Base-by-base conservation (phyloP, 2,113 vertebrate species). In the Antechinus flavipes region DNA sequence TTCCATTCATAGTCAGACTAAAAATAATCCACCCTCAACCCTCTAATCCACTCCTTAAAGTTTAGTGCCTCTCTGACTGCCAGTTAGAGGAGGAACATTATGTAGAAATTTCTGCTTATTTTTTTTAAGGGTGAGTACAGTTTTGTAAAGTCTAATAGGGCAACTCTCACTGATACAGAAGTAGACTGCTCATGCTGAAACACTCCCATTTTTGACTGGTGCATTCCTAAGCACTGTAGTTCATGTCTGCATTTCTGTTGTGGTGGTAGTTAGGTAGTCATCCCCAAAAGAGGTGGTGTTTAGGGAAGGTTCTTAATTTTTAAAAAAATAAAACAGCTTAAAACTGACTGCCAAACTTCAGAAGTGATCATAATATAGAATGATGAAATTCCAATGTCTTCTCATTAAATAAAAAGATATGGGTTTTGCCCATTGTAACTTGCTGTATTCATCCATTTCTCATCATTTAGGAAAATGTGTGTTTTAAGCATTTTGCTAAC, bases 401-500 rank as follows among this genome's bases (percentile, higher is more conserved):
- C 84, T 95, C 55, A 91, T 27, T 84, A 4, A 76, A 76, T n/a
- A n/a, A n/a, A n/a, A 76, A 76, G 12, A n/a, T 76, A n/a, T 1
- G 1, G 14, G 14, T 42, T 42, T 84, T 84, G 35, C 7, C 68
- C 68, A 84, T 19, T 84, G 68, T 42, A 84, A 42, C 16, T 16
- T 84, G 35, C 35, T 84, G 2, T 84, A 42, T n/a, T 84, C 16
- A 95, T 94, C 12, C 91, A 19, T 92, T 56, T 95, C 94, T 96
- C 52, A 76, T 93, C 46, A 89, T 94, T 96, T 93, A 93, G 42
- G 90, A 96, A 97, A 97, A 96, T 68, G 16, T 19, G 91, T 96
- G 46, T 92, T 96, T 96, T 96, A 61, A 61, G 26, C 96, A 92
- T 97, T 97, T 96, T 89, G 55, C 93, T 94, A 96, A 95, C 93